Evolutionary conservation across 2,113 vertebrate species (phyloP).

Genomic region (Heptranchias perlo): DNA sequence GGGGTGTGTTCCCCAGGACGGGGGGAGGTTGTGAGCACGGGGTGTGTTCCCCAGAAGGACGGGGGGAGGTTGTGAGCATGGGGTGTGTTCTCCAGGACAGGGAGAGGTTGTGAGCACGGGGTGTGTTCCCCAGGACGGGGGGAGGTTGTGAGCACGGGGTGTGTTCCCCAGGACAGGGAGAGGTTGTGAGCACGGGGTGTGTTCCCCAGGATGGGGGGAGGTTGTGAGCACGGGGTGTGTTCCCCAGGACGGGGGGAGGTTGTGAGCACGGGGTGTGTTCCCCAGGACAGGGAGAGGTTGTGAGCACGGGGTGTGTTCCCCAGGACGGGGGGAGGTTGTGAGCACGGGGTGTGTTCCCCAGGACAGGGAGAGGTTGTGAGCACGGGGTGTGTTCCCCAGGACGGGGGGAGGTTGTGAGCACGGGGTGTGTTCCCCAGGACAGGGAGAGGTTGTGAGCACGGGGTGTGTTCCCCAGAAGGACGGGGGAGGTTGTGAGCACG

Average conservation of each 20-base stretch:
- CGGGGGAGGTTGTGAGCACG: too few species aligned
- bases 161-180: not conserved
- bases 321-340: not conserved
- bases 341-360: too few species aligned
- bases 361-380: not conserved
- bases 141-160: too few species aligned
- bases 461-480: not conserved
- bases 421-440: not conserved
- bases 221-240: too few species aligned
- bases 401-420: not conserved
- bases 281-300: not conserved
- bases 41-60: not conserved
- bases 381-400: too few species aligned
- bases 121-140: not conserved
- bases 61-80: too few species aligned
- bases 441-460: too few species aligned
- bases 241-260: not conserved
- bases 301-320: too few species aligned
- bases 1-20: not conserved
- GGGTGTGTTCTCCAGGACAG: not conserved
- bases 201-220: not conserved
- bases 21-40: too few species aligned
- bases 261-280: too few species aligned
- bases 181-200: too few species aligned
- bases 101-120: too few species aligned